phyloP scores from a whole-genome alignment of 2,888 invertebrate species.

The Spilarctia lutea region DNA sequence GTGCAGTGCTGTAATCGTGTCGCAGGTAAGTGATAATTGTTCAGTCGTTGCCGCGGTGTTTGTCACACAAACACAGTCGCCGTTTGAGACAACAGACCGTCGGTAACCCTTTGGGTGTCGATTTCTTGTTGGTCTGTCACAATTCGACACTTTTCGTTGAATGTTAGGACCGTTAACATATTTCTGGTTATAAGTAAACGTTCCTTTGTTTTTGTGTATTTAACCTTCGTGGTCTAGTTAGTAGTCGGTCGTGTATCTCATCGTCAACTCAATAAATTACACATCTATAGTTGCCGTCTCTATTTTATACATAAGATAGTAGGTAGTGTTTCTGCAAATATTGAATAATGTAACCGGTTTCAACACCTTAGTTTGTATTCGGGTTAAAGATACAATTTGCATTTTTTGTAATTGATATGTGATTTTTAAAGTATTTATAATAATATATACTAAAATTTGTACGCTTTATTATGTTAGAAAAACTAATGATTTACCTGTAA shows the following conservation, averaged over 20 bases:
- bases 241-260: conserved; percentile 11
- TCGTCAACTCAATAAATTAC: conserved; percentile 7
- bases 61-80: conserved; percentile 73
- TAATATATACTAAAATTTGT: neutral
- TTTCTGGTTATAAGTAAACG: conserved; percentile 47
- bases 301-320: neutral
- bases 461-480: neutral
- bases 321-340: conserved; percentile 9
- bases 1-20: conserved; percentile 84
- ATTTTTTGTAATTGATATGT: neutral
- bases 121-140: conserved; percentile 66
- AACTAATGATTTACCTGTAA: neutral
- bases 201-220: conserved; percentile 40
- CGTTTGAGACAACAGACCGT: conserved; percentile 60
- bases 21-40: conserved; percentile 86
- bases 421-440: neutral
- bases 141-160: conserved; percentile 68
- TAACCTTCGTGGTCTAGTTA: conserved; percentile 20
- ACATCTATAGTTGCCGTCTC: conserved; percentile 15
- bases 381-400: conserved; percentile 4
- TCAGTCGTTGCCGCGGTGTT: conserved; percentile 78
- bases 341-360: conserved; percentile 14
- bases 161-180: conserved; percentile 55
- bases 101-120: conserved; percentile 70
- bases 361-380: conserved; percentile 4